Conservation (phyloP, 2,113 vertebrate species). For the Morone saxatilis region DNA sequence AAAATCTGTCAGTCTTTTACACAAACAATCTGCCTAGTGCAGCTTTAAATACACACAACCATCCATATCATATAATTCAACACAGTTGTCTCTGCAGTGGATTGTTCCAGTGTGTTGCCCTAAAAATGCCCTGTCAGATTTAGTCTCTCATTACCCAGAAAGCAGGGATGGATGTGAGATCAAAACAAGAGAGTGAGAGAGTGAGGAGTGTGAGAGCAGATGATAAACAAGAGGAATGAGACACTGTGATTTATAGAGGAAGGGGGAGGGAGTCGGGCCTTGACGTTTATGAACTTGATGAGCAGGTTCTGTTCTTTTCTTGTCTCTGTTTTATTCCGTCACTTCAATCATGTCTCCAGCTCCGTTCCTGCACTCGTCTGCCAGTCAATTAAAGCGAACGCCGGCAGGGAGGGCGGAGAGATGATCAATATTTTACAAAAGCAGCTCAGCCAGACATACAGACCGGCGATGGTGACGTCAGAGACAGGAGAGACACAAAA, state of each 20-base stretch:
- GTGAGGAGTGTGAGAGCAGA: slow-evolving; percentile 28
- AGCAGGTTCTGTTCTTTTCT: slow-evolving; percentile 68
- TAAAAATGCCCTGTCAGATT: slow-evolving; percentile 22
- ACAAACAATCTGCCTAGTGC: neutral
- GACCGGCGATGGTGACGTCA: slow-evolving; percentile 15
- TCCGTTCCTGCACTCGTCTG: slow-evolving; percentile 23
- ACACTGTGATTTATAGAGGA: slow-evolving; percentile 48
- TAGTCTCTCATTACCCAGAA: slow-evolving; percentile 11
- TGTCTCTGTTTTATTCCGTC: slow-evolving; percentile 35
- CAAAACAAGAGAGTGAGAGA: neutral
- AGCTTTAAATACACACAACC: slow-evolving; percentile 4
- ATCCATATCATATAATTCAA: neutral
- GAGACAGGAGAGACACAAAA: neutral
- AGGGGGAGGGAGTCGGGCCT: slow-evolving; percentile 31
- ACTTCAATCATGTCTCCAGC: slow-evolving; percentile 46
- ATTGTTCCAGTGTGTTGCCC: slow-evolving; percentile 1
- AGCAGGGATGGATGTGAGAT: slow-evolving; percentile 13
- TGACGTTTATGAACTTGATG: slow-evolving; percentile 62
- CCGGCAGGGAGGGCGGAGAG: slow-evolving; percentile 41
- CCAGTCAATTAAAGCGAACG: slow-evolving; percentile 50
- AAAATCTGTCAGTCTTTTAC: neutral
- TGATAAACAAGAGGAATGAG: slow-evolving; percentile 51
- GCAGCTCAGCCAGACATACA: slow-evolving; percentile 35
- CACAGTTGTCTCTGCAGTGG: neutral
- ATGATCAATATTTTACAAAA: slow-evolving; percentile 60